These are phyloP conservation scores for Psittacula cyanocephala DNA, from an alignment of 2,113 vertebrate species.

Conservation along the genomic window DNA sequence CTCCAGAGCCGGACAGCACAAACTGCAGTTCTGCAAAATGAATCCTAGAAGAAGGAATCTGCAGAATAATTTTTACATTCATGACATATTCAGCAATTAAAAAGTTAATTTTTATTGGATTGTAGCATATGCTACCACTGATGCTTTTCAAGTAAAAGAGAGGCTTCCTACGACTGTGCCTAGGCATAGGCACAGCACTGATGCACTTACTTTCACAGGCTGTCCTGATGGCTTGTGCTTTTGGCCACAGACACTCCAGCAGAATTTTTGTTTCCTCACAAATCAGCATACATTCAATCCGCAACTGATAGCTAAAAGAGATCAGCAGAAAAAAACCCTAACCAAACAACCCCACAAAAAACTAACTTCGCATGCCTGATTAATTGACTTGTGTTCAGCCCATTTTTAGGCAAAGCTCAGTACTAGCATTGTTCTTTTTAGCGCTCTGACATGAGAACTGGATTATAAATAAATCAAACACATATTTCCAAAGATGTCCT, in stretches of 20 bases:
- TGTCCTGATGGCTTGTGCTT: slow-evolving; percentile 78
- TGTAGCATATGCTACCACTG: not conserved
- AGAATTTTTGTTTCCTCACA: slow-evolving; percentile 83
- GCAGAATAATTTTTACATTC: not conserved
- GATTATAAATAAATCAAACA: slow-evolving; percentile 41
- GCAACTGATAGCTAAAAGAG: slow-evolving; percentile 84
- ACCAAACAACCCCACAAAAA: not conserved
- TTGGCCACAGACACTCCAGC: slow-evolving; percentile 85
- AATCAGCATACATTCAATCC: slow-evolving; percentile 90
- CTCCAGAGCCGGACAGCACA: not conserved
- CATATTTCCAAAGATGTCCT: slow-evolving; percentile 29
- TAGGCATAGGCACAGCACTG: not conserved
- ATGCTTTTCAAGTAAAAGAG: not conserved
- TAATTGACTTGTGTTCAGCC: not conserved
- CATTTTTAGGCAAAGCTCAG: slow-evolving; percentile 2
- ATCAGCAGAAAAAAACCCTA: not conserved
- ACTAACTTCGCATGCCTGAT: not conserved
- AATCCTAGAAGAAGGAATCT: not conserved
- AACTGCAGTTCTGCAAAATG: not conserved
- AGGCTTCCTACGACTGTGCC: not conserved
- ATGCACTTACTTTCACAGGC: slow-evolving; percentile 85
- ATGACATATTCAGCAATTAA: not conserved
- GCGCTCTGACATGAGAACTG: not conserved
- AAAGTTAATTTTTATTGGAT: not conserved
- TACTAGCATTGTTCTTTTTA: not conserved